A percentile compares a stretch with the other conserved stretches of the same genome.
These are phyloP conservation scores for Antitype chi DNA, from an alignment of 2,888 invertebrate species.

Conservation along the genomic window DNA sequence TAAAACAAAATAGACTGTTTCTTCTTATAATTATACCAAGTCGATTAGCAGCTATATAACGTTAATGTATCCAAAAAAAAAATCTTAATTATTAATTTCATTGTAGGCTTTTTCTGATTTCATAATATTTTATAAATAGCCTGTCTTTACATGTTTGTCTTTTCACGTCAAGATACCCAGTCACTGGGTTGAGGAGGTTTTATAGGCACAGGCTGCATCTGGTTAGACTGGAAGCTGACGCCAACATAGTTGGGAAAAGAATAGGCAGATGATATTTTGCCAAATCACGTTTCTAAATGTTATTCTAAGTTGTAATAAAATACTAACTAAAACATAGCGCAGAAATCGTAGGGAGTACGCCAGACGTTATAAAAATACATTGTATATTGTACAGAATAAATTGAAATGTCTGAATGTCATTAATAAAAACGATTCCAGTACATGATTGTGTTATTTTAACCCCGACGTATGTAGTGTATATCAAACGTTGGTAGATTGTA, in stretches of 20 bases:
- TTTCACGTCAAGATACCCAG: neutral
- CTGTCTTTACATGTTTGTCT: neutral
- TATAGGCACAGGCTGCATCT: too few species aligned
- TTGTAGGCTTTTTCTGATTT: neutral
- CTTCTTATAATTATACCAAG: neutral
- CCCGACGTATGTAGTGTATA: constrained; percentile 12
- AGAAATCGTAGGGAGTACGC: constrained; percentile 51
- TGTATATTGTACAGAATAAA: constrained; percentile 83
- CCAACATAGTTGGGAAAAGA: too few species aligned
- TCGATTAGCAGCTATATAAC: neutral
- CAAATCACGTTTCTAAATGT: neutral
- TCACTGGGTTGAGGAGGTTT: neutral
- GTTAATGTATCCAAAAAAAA: neutral
- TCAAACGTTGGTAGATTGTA: constrained; percentile 28
- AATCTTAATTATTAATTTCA: constrained; percentile 6
- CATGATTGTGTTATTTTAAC: constrained; percentile 50
- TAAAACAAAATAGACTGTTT: neutral
- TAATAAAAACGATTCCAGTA: constrained; percentile 66
- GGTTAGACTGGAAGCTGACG: too few species aligned
- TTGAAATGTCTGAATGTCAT: constrained; percentile 84
- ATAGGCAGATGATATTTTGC: neutral
- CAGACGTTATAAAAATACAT: constrained; percentile 68
- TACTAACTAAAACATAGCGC: neutral
- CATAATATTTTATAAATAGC: neutral
- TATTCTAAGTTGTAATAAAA: neutral